Percentiles rank a stretch among this genome's conserved stretches.
phyloP scores from a whole-genome alignment of 1,140 invertebrate genomes.

The Sogatella furcifera region DNA sequence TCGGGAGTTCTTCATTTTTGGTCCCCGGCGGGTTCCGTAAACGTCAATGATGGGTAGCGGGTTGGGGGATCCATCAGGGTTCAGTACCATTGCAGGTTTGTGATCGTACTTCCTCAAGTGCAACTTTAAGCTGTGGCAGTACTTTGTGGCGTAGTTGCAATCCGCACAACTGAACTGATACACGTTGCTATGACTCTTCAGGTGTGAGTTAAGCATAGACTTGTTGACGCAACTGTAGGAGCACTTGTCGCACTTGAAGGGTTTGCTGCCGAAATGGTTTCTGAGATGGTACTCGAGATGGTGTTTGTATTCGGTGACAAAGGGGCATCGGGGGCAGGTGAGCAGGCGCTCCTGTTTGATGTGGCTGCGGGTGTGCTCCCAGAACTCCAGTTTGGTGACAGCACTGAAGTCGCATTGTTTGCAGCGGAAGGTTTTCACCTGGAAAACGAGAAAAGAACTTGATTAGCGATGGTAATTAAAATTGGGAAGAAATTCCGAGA shows the following conservation, averaged over 20 bases:
- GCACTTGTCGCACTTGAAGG: slow-evolving; percentile 91
- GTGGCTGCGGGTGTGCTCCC: slow-evolving; percentile 82
- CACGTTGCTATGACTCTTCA: slow-evolving; percentile 94
- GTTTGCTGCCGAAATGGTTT: slow-evolving; percentile 92
- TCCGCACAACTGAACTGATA: slow-evolving; percentile 93
- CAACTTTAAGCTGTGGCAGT: slow-evolving; percentile 93
- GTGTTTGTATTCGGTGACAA: slow-evolving; percentile 98
- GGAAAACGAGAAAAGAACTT: neutral
- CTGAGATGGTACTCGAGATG: slow-evolving; percentile 95
- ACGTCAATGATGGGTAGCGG: slow-evolving; percentile 80
- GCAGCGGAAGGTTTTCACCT: slow-evolving; percentile 77
- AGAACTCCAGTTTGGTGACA: slow-evolving; percentile 83
- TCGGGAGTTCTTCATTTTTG: slow-evolving; percentile 49
- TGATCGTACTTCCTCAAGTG: slow-evolving; percentile 92
- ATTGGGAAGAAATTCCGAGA: too few relatives aligned
- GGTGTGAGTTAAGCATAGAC: slow-evolving; percentile 97
- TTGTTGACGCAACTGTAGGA: slow-evolving; percentile 94
- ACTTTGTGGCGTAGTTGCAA: slow-evolving; percentile 97
- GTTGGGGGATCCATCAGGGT: slow-evolving; percentile 78
- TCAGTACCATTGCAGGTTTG: slow-evolving; percentile 72
- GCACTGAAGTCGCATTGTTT: slow-evolving; percentile 82
- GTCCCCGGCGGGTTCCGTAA: slow-evolving; percentile 77
- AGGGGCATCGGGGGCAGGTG: slow-evolving; percentile 84
- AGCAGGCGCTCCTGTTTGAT: slow-evolving; percentile 89
- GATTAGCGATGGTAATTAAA: too few relatives aligned